Percentiles rank a stretch among this genome's conserved stretches.
phyloP scores from a whole-genome alignment of 2,113 vertebrate species.

The Myrmophylax atrothorax region DNA sequence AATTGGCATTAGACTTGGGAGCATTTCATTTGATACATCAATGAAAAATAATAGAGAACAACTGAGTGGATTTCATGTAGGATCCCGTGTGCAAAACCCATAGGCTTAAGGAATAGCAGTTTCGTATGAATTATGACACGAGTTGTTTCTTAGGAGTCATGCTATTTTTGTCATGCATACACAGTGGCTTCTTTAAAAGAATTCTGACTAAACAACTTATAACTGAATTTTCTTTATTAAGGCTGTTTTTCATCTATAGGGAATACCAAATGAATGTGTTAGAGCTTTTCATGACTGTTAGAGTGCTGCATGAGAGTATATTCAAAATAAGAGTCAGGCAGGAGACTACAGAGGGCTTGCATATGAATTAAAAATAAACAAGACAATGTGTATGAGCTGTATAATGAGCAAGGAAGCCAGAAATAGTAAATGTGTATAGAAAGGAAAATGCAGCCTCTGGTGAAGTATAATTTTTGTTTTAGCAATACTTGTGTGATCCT shows the following conservation, averaged over 20 bases:
- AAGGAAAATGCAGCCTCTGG: neutral
- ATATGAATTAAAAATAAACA: neutral
- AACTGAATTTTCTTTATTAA: conserved; percentile 13
- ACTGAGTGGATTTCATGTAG: neutral
- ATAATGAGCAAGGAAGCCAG: neutral
- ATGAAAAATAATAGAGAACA: neutral
- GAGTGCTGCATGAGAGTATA: neutral
- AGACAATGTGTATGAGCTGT: neutral
- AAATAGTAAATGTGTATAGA: neutral
- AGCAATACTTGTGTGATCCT: neutral
- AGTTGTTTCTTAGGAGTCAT: neutral
- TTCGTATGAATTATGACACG: neutral
- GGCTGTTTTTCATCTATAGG: conserved; percentile 23
- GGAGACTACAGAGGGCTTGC: neutral
- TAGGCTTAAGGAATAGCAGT: neutral
- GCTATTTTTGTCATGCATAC: neutral
- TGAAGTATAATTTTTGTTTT: neutral
- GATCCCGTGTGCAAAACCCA: neutral
- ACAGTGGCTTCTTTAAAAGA: neutral
- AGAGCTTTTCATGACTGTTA: neutral
- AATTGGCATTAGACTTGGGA: neutral
- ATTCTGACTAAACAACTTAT: conserved; percentile 30
- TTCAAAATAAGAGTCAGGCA: conserved; percentile 41
- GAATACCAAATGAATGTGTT: neutral
- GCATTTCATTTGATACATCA: neutral